Percentiles rank a stretch among this genome's conserved stretches.
Conservation (phyloP, 2,797 vertebrate genomes). For the Esox lucius region DNA sequence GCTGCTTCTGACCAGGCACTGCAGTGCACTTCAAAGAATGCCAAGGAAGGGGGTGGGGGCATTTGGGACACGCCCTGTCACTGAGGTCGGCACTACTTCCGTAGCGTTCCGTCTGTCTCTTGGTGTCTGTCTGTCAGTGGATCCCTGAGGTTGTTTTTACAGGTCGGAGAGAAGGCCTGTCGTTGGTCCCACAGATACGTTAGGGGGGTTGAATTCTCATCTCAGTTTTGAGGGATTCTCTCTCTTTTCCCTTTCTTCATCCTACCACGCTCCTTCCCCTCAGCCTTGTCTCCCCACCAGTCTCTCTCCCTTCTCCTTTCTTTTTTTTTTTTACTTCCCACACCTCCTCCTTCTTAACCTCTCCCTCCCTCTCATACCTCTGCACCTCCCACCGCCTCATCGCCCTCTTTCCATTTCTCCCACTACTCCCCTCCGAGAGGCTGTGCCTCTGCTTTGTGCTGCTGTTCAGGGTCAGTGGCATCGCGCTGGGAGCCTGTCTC, state of each 20-base stretch:
- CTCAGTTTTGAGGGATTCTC: background rate
- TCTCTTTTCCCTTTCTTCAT: background rate
- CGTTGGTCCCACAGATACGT: background rate
- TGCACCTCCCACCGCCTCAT: too few relatives aligned
- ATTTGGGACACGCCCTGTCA: too few relatives aligned
- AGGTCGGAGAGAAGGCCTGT: background rate
- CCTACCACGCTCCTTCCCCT: background rate
- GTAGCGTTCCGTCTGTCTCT: too few relatives aligned
- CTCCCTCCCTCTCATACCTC: background rate
- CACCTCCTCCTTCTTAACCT: background rate
- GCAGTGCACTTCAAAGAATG: too few relatives aligned
- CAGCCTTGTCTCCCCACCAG: background rate
- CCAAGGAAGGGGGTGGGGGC: too few relatives aligned
- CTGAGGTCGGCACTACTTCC: too few relatives aligned
- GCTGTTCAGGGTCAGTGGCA: slow-evolving; percentile 4
- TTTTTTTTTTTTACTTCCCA: background rate
- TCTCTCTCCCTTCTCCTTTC: background rate
- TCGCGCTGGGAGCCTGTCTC: background rate
- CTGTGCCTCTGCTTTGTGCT: background rate
- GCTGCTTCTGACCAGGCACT: background rate
- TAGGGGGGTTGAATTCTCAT: background rate
- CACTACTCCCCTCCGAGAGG: background rate
- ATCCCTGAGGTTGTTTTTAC: background rate
- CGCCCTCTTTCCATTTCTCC: background rate
- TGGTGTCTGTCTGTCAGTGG: background rate